Conservation (phyloP, 1,140 invertebrate genomes). For the Musca domestica region DNA sequence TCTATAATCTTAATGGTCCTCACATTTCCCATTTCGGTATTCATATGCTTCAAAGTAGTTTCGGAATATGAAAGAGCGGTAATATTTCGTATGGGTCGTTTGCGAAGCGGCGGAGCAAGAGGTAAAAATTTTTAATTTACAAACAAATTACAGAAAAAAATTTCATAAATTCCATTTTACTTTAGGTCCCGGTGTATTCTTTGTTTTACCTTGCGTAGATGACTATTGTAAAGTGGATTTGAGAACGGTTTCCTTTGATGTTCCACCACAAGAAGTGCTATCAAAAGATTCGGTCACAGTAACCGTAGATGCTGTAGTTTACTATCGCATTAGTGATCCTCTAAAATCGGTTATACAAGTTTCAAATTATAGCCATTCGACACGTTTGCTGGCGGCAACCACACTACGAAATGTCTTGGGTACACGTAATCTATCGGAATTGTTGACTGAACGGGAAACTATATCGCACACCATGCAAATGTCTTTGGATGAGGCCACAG, state of each 20-base stretch:
- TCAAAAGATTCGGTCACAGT: constrained; percentile 93
- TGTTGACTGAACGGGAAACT: constrained; percentile 75
- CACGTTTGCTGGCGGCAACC: constrained; percentile 80
- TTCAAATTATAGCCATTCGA: constrained; percentile 78
- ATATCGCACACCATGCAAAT: constrained; percentile 63
- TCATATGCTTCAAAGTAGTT: constrained; percentile 77
- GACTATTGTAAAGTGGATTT: constrained; percentile 86
- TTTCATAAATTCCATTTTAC: neutral
- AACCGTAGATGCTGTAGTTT: constrained; percentile 88
- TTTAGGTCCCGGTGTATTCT: constrained; percentile 74
- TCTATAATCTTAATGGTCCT: constrained; percentile 76
- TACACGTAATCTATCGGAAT: constrained; percentile 77
- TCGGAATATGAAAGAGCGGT: constrained; percentile 84
- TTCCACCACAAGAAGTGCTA: constrained; percentile 69
- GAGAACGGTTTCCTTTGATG: constrained; percentile 65
- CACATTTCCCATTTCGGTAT: constrained; percentile 82
- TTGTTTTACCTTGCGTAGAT: constrained; percentile 88
- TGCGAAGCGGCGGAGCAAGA: constrained; percentile 58
- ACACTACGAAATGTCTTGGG: constrained; percentile 89
- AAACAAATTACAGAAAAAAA: constrained; percentile 40
- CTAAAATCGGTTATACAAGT: constrained; percentile 78
- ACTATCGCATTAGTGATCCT: constrained; percentile 79
- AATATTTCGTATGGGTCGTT: constrained; percentile 82
- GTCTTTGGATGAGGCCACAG: constrained; percentile 73
- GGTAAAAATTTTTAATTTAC: constrained; percentile 41